These are phyloP conservation scores for Pedionomus torquatus DNA, from an alignment of 2,113 vertebrate species.

Conservation along the genomic window DNA sequence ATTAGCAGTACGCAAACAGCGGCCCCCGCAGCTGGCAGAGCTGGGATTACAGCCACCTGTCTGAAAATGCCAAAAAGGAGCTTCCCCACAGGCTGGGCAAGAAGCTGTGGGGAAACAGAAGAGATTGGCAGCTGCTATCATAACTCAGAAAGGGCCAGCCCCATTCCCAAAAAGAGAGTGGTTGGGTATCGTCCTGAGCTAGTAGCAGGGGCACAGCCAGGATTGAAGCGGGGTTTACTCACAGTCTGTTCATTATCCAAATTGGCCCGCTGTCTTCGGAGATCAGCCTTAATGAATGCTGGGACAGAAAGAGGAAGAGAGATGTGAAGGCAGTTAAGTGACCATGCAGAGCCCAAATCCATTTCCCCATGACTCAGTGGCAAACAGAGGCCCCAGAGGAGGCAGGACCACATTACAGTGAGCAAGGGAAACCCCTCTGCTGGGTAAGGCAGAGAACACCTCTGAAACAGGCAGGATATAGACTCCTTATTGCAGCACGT, in stretches of 20 bases:
- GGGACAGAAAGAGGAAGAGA: conserved; percentile 16
- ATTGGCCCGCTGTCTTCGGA: conserved; percentile 88
- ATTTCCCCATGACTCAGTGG: background rate
- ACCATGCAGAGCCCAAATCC: background rate
- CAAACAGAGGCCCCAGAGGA: background rate
- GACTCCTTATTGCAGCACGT: background rate
- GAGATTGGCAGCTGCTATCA: background rate
- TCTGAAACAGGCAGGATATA: background rate
- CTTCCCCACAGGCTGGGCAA: background rate
- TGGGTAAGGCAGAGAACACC: background rate
- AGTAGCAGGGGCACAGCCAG: background rate
- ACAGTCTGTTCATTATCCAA: conserved; percentile 71
- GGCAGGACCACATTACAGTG: rapidly evolving
- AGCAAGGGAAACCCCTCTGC: background rate
- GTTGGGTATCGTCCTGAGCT: background rate
- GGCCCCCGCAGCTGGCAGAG: background rate
- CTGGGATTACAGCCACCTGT: background rate
- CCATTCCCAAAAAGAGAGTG: background rate
- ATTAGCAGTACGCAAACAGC: background rate
- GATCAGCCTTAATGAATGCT: conserved; percentile 91
- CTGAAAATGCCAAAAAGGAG: background rate
- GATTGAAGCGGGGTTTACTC: conserved; percentile 65
- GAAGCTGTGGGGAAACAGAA: background rate
- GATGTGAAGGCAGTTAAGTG: background rate
- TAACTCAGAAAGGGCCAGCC: background rate